Evolutionary conservation across 23 tunicate species (phyloP), one percentile per base, ranked within the genome.

Genomic region (Corella eumyota): DNA sequence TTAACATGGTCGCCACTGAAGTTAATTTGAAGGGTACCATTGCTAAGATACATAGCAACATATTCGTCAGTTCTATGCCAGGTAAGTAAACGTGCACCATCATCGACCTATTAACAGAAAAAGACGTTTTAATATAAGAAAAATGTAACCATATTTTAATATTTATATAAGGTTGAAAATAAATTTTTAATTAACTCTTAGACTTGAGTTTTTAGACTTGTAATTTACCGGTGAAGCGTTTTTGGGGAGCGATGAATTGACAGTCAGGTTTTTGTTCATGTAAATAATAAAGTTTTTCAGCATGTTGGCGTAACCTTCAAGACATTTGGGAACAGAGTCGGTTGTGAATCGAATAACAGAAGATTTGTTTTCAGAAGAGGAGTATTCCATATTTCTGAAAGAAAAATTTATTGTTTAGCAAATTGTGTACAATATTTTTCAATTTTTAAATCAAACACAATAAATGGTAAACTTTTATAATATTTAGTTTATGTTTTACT

Each of bases 11-110:
- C 81, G 20, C 33, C 23, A n/a, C 74, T 53, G 73, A 73, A 88
- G 68, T 88, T 88, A 51, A 73, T 61, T 61, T 88, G 96, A 21
- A 88, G 65, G 13, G 88, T 78, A 27, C 90, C 96, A 56, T 88
- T 71, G 57, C 61, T 77, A 7, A 88, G 62, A 50, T 68, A 88
- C 96, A 88, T 88, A 3, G 74, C 77, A 2, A 88, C 81, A 40
- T 62, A 75, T 0, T 88, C 71, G 45, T 58, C 67, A 9, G 77
- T 75, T 11, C 96, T 61, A 49, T 44, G 34, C 96, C 96, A 88
- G 7, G 81, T 73, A 7, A 79, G 19, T 64, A 88, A 27, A 1
- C 96, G 80, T 3, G 61, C 77, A 34, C 50, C 25, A n/a, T 67
- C 72, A 30, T 27, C 26, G 4, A 34, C 59, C 73, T 67, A 74